Conservation (phyloP, 64 coral and sea anemone genomes). For the Montipora sp. region DNA sequence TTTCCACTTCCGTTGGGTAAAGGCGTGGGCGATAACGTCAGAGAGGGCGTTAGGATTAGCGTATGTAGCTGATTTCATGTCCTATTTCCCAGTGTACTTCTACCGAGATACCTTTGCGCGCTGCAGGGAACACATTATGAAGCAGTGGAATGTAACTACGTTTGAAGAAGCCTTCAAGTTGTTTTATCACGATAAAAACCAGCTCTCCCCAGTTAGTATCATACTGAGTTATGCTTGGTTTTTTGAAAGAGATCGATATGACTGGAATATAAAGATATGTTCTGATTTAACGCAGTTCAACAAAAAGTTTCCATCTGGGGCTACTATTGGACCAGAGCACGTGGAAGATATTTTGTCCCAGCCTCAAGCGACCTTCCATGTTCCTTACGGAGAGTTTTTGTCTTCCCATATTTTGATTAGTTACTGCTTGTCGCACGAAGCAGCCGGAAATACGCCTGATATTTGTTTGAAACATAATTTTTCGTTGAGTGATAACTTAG, state of each 20-base stretch:
- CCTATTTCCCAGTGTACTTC: no score
- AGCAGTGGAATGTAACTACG: not conserved
- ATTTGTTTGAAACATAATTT: not conserved
- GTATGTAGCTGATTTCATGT: no score
- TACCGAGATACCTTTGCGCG: no score
- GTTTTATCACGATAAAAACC: not conserved
- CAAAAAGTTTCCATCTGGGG: not conserved
- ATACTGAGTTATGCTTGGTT: constrained; percentile 17
- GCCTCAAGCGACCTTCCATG: constrained; percentile 26
- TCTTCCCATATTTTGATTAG: constrained; percentile 9
- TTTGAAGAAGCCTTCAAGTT: constrained; percentile 37
- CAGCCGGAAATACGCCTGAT: not conserved
- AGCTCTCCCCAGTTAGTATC: not conserved
- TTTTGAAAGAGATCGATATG: constrained; percentile 41
- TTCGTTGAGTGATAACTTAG: not conserved
- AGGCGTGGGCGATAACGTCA: no score
- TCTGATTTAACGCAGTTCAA: not conserved
- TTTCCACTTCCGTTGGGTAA: no score
- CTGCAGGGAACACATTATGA: not conserved
- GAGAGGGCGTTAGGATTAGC: no score
- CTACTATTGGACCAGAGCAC: constrained; percentile 3
- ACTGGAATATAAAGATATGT: constrained; percentile 43
- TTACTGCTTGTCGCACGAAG: constrained; percentile 9
- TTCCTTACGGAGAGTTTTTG: not conserved
- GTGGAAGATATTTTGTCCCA: constrained; percentile 17